Conservation (phyloP, 2,888 invertebrate species). For the Sthenelais limicola region DNA sequence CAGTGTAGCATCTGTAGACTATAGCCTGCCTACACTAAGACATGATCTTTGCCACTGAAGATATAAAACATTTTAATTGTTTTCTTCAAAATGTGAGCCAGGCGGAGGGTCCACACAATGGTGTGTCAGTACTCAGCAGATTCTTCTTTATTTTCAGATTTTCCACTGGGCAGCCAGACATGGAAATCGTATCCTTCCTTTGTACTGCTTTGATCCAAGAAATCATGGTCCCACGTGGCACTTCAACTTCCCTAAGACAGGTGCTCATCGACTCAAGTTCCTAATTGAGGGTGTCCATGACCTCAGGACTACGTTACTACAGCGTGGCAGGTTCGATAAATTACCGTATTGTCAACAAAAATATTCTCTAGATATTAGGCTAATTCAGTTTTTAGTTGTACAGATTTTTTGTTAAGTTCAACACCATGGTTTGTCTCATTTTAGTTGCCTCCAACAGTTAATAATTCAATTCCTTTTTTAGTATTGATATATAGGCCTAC, state of each 20-base stretch:
- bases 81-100: neutral
- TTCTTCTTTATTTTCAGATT: constrained; percentile 48
- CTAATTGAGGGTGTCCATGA: constrained; percentile 59
- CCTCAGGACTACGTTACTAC: constrained; percentile 55
- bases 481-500: too few relatives aligned
- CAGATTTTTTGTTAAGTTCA: too few relatives aligned
- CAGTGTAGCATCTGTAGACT: too few relatives aligned
- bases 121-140: neutral
- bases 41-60: too few relatives aligned
- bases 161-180: constrained; percentile 60
- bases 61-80: neutral
- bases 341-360: too few relatives aligned
- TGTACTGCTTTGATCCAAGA: constrained; percentile 66
- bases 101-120: neutral
- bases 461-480: too few relatives aligned
- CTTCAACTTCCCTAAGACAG: constrained; percentile 61
- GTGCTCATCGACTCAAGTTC: constrained; percentile 59
- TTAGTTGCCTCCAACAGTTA: too few relatives aligned
- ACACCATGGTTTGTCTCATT: too few relatives aligned
- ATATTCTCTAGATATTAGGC: too few relatives aligned
- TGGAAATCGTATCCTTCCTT: constrained; percentile 58
- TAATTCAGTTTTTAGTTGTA: too few relatives aligned
- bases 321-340: constrained; percentile 62
- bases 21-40: too few relatives aligned
- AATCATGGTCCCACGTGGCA: constrained; percentile 61